A percentile compares a stretch with the other conserved stretches of the same genome.
These are phyloP conservation scores for Poeciliopsis retropinna DNA, from an alignment of 2,113 vertebrate genomes.

Conservation along the genomic window DNA sequence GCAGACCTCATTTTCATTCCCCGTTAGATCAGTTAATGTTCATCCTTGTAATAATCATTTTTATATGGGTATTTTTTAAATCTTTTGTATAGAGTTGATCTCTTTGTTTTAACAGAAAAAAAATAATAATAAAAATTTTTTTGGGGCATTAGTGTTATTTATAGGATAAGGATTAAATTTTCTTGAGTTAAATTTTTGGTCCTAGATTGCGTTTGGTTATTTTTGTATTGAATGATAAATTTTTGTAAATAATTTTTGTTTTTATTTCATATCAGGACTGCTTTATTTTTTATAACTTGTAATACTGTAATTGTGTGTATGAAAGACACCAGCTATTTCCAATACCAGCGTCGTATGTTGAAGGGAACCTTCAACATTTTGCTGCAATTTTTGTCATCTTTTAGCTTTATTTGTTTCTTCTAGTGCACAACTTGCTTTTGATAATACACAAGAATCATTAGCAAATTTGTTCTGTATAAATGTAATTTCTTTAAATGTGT, in stretches of 20 bases:
- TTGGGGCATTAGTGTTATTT: constrained; percentile 84
- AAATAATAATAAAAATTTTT: constrained; percentile 1
- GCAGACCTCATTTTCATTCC: constrained; percentile 75
- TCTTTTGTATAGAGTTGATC: constrained; percentile 66
- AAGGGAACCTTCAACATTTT: constrained; percentile 42
- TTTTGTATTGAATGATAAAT: constrained; percentile 52
- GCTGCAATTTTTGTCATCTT: constrained; percentile 41
- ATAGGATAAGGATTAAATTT: constrained; percentile 70
- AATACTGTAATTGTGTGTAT: constrained; percentile 50
- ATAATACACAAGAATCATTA: constrained; percentile 48
- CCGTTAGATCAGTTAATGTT: constrained; percentile 60
- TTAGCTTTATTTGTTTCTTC: constrained; percentile 35
- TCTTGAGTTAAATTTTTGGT: constrained; percentile 42
- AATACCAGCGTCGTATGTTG: constrained; percentile 48
- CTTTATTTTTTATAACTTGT: constrained; percentile 51
- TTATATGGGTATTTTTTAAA: constrained; percentile 42
- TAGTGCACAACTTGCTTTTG: constrained; percentile 41
- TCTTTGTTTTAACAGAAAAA: constrained; percentile 54
- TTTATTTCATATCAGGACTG: constrained; percentile 60
- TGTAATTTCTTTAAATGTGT: constrained; percentile 53
- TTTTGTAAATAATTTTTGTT: constrained; percentile 70
- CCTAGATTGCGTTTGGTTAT: constrained; percentile 38
- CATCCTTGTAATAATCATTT: constrained; percentile 52
- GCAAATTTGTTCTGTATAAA: constrained; percentile 27
- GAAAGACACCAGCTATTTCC: constrained; percentile 66